phyloP scores from a whole-genome alignment of 2,113 vertebrate species.

The Eptesicus fuscus region DNA sequence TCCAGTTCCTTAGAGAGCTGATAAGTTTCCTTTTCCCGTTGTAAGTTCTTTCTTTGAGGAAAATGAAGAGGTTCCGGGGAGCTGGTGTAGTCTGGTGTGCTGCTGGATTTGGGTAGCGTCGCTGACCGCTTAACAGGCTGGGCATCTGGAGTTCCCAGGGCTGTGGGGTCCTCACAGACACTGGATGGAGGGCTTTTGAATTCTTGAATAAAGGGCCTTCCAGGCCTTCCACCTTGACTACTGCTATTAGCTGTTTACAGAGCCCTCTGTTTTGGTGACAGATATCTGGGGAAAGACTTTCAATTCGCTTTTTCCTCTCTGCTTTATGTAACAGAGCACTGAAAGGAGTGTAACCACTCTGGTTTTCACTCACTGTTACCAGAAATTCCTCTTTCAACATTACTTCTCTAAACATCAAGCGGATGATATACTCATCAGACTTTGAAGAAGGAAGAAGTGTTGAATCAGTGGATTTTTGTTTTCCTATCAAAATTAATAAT shows the following conservation, averaged over 20 bases:
- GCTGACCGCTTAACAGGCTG: slow-evolving; percentile 77
- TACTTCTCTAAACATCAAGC: slow-evolving; percentile 86
- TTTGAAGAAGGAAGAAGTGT: slow-evolving; percentile 93
- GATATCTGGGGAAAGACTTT: slow-evolving; percentile 78
- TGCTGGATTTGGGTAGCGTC: slow-evolving; percentile 48
- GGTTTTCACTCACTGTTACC: slow-evolving; percentile 28
- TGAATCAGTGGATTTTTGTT: slow-evolving; percentile 88
- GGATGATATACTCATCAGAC: slow-evolving; percentile 90
- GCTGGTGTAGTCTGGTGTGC: slow-evolving; percentile 76
- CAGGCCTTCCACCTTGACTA: slow-evolving; percentile 77
- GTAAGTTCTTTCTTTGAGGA: slow-evolving; percentile 71
- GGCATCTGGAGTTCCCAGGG: slow-evolving; percentile 58
- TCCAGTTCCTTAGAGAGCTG: slow-evolving; percentile 86
- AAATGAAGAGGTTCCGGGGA: slow-evolving; percentile 80
- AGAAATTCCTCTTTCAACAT: slow-evolving; percentile 76
- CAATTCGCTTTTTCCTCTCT: slow-evolving; percentile 78
- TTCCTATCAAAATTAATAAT: slow-evolving; percentile 92
- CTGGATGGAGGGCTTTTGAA: slow-evolving; percentile 76
- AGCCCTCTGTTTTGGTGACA: slow-evolving; percentile 80
- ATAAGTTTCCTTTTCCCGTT: slow-evolving; percentile 79
- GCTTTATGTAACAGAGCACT: slow-evolving; percentile 69
- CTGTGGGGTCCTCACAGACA: background rate
- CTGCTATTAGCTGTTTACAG: slow-evolving; percentile 82
- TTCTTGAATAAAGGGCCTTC: slow-evolving; percentile 89
- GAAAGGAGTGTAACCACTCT: background rate